phyloP scores from a whole-genome alignment of 2,797 vertebrate species.

The Garrulus glandarius region DNA sequence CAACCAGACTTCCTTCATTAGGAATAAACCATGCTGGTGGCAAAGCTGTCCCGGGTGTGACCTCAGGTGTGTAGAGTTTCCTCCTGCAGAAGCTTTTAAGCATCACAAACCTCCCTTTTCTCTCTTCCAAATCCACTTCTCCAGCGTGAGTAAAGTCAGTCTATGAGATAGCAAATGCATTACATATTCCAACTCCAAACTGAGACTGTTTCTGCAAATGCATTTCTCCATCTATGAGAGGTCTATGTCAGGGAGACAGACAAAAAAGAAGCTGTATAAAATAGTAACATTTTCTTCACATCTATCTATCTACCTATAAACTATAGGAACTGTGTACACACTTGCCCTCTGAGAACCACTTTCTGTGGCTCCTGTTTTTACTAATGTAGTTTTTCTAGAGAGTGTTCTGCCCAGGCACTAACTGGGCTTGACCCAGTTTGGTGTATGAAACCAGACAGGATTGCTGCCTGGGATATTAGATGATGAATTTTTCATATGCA shows the following conservation, averaged over 20 bases:
- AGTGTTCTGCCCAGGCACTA: not conserved
- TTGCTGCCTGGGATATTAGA: not conserved
- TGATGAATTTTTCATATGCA: not conserved
- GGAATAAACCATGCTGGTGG: not conserved
- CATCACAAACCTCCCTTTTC: not conserved
- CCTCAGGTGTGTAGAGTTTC: not conserved
- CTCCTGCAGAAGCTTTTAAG: not conserved
- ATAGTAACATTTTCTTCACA: not conserved
- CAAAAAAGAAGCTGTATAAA: not conserved
- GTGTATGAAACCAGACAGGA: not conserved
- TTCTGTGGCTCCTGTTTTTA: not conserved
- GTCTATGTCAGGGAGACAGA: not conserved
- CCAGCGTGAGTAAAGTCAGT: not conserved
- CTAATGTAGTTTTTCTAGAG: not conserved
- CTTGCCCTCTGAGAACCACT: not conserved
- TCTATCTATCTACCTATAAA: not conserved
- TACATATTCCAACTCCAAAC: not conserved
- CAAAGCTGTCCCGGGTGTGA: not conserved
- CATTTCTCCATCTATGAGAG: not conserved
- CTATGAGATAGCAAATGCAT: not conserved
- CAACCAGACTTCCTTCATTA: not conserved
- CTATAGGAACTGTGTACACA: not conserved
- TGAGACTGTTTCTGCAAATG: not conserved
- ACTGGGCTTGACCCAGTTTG: conserved; percentile 1
- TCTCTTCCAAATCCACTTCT: not conserved